These are phyloP conservation scores for Zelleria hepariella DNA, from an alignment of 2,888 invertebrate genomes.

Conservation along the genomic window DNA sequence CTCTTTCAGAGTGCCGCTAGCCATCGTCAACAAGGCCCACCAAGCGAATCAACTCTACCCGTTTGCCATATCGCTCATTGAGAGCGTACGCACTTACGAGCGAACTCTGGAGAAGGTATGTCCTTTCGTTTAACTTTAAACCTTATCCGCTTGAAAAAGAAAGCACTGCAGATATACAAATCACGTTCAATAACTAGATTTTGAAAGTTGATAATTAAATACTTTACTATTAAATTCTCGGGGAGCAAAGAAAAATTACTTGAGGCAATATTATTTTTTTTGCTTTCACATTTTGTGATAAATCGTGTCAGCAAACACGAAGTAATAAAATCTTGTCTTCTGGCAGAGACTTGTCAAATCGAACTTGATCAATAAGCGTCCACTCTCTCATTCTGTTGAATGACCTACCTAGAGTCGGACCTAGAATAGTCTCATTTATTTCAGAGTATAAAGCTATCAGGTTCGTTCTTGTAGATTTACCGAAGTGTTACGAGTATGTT, in stretches of 20 bases:
- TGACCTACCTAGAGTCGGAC: too few relatives aligned
- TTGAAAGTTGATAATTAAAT: neutral
- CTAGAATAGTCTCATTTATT: too few relatives aligned
- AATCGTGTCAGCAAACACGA: too few relatives aligned
- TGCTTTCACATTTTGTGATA: too few relatives aligned
- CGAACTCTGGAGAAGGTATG: conserved; percentile 95
- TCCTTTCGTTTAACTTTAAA: conserved; percentile 13
- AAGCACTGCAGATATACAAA: neutral
- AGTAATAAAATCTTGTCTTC: too few relatives aligned
- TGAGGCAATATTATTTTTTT: too few relatives aligned
- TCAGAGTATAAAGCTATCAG: too few relatives aligned
- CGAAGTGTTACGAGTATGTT: neutral
- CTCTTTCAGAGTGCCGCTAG: conserved; percentile 86
- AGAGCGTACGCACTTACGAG: conserved; percentile 97
- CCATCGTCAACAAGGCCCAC: conserved; percentile 99
- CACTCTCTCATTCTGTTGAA: too few relatives aligned
- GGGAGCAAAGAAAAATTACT: neutral
- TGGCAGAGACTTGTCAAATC: too few relatives aligned
- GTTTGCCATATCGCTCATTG: conserved; percentile 97
- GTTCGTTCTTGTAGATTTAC: too few relatives aligned
- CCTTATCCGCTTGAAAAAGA: neutral
- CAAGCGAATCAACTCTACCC: conserved; percentile 99
- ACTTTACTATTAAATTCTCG: neutral
- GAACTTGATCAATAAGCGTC: too few relatives aligned
- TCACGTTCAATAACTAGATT: neutral